Conservation (phyloP, 2,888 invertebrate genomes). For the Acanthosepion pharaonis region DNA sequence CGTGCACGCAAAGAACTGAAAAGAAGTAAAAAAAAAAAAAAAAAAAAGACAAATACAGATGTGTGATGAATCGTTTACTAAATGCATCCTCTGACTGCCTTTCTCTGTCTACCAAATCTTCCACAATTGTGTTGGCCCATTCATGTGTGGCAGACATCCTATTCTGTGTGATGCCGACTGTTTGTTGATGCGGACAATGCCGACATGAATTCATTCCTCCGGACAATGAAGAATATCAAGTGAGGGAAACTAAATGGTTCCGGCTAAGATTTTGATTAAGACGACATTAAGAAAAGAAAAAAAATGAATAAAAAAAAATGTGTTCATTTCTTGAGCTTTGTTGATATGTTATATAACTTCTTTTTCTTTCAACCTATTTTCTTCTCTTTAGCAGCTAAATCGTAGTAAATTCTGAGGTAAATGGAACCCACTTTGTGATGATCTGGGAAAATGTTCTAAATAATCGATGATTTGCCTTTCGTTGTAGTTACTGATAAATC, state of each 20-base stretch:
- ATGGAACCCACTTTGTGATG: neutral
- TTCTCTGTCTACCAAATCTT: neutral
- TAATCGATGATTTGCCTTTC: no score
- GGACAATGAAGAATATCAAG: neutral
- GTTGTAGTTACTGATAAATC: no score
- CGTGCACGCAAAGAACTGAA: neutral
- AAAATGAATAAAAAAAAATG: neutral
- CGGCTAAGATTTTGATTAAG: neutral
- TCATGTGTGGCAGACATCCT: neutral
- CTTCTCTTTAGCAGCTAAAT: neutral
- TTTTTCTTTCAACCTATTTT: neutral
- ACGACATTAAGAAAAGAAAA: neutral
- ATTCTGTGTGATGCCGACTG: neutral
- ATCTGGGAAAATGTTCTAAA: neutral
- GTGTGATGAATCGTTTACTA: neutral
- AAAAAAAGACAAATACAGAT: no score
- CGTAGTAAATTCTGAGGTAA: neutral
- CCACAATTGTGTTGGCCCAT: neutral
- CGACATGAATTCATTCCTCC: neutral
- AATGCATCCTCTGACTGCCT: neutral
- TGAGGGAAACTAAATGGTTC: neutral
- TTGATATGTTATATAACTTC: neutral
- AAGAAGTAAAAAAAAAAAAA: neutral
- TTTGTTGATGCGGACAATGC: neutral
- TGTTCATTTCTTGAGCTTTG: neutral